Evolutionary conservation across 2,113 vertebrate genomes (phyloP), one percentile per base, ranked within the genome.

Genomic region (Trematomus loennbergii): DNA sequence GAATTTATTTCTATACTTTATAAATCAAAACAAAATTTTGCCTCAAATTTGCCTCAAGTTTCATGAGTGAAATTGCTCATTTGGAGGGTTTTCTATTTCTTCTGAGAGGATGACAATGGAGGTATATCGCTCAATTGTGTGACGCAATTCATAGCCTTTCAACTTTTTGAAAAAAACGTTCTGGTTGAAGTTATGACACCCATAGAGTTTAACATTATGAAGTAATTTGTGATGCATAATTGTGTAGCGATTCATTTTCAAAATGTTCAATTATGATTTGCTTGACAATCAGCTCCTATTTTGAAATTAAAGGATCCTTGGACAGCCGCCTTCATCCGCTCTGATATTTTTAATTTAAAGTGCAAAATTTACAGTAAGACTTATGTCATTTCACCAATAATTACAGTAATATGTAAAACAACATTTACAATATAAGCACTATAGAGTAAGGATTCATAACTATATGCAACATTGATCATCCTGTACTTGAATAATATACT

Each of bases 391-490:
- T 86, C 81, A 88, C 80, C 66, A 79, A 43, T 82, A 85, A 78
- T 85, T 79, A 91, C 71, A 83, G 58, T 60, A 71, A 86, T 86
- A 86, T 82, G 81, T 76, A 80, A 87, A 90, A 83, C 61, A 67
- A 86, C 88, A 85, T 88, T 86, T 86, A 91, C 87, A 90, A 78
- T 79, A 88, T 85, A 82, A 88, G 81, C 78, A 72, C 75, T 88
- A 77, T 63, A 78, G 66, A 85, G 75, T 76, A 83, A 86, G 84
- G 61, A 55, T 75, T 29, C 83, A 22, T 71, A 85, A 68, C 49
- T 60, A 85, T 88, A 84, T 78, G 83, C 53, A 86, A 86, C 84
- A 90, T n/a, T 72, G 70, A 87, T 81, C 77, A 83, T 74, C 81
- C 72, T 78, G 80, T 20, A 88, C 74, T 82, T 63, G 57, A 78